Conservation (phyloP, 2,113 vertebrate genomes). For the Stigmatopora argus region DNA sequence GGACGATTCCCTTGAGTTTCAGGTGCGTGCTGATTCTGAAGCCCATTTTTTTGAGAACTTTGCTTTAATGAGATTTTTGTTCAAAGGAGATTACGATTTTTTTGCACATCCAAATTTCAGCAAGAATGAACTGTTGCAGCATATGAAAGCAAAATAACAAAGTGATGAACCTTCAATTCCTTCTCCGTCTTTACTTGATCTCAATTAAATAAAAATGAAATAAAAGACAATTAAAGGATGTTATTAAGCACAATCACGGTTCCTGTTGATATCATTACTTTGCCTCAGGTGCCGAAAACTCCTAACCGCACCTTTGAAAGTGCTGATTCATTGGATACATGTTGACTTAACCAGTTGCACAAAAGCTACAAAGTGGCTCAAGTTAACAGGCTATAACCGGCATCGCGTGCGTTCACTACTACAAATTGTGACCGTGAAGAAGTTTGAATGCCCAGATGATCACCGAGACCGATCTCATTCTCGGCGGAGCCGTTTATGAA, state of each 20-base stretch:
- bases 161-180: background rate
- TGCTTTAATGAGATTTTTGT: too few species aligned
- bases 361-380: constrained; percentile 41
- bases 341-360: constrained; percentile 38
- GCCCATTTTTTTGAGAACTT: too few species aligned
- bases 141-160: background rate
- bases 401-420: constrained; percentile 25
- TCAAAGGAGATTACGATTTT: too few species aligned
- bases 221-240: background rate
- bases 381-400: constrained; percentile 20
- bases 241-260: constrained; percentile 30
- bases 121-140: too few species aligned
- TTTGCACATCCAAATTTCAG: too few species aligned
- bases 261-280: constrained; percentile 54
- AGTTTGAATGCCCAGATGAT: constrained; percentile 14
- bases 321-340: constrained; percentile 59
- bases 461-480: constrained; percentile 13
- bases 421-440: constrained; percentile 6
- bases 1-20: too few species aligned
- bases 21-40: too few species aligned
- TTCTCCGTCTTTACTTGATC: constrained; percentile 14
- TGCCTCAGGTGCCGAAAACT: constrained; percentile 64
- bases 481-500: background rate
- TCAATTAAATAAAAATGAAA: constrained; percentile 26
- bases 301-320: constrained; percentile 51